Base-by-base conservation (phyloP, 2,113 vertebrate species). In the Rousettus leschenaultii region DNA sequence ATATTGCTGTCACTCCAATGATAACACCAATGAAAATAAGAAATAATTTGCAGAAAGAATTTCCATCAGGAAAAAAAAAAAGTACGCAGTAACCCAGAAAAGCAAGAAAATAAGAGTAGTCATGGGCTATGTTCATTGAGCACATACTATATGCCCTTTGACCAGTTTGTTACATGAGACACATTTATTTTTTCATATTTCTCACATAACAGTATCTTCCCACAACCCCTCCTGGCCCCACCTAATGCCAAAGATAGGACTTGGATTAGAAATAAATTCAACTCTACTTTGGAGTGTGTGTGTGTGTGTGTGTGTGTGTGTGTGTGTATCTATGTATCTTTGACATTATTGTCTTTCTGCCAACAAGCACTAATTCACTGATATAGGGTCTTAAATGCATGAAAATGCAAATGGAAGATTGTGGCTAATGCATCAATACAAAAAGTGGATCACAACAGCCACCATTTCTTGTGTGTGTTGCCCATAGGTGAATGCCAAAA, bases 291-390 rank as follows among this genome's bases (percentile, higher is more conserved):
- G 51, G 30, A 93, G 48, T 82, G 5, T 51, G 51, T 51, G 14
- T 51, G 48, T 51, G 14, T 51, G 14, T 51, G 14, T 51, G 48
- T 51, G 14, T 51, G 14, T 51, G 14, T 15, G 14, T 51, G 14
- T 51, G 15, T 14, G 13, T 48, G 13, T 48, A 48, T 48, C 2
- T 40, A 19, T 66, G 73, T 80, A 95, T 91, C 89, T 92, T 71
- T n/a, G 13, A 13, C 71, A 86, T 84, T 48, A 22, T n/a, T 68
- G 91, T 53, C 38, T 71, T 35, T 40, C 59, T 92, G 45, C 86
- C 94, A 95, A 48, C 80, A 35, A 96, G 13, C 16, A 51, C 53
- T 88, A 77, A 68, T 48, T 91, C 79, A 65, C 30, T 61, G 94
- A 79, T 85, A 28, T 0, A 22, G 3, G 57, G 22, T 66, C 30